These are phyloP conservation scores for Oceanodroma leucorhoa DNA, from an alignment of 2,797 vertebrate species.

Conservation along the genomic window DNA sequence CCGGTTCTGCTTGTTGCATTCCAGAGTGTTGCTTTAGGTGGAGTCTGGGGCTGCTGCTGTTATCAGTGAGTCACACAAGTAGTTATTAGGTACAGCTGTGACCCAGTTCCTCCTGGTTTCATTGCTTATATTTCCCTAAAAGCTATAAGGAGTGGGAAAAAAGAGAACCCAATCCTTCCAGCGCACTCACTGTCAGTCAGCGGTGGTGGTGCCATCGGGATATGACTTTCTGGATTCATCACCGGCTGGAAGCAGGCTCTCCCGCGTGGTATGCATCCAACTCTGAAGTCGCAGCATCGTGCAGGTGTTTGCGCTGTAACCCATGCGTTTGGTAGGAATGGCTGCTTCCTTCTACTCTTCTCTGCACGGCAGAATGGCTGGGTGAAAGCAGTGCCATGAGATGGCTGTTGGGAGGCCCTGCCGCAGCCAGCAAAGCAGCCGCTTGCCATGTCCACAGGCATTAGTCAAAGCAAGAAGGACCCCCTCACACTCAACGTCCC, in stretches of 20 bases:
- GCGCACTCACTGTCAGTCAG: fast-evolving
- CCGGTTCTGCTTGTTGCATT: not conserved
- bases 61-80: fast-evolving
- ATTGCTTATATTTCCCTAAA: fast-evolving
- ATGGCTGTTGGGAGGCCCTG: not conserved
- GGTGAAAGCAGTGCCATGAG: not conserved
- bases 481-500: fast-evolving
- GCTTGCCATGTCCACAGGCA: not conserved
- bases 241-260: not conserved
- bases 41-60: not conserved
- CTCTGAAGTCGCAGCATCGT: fast-evolving
- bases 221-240: not conserved
- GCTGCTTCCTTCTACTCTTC: not conserved
- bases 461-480: not conserved
- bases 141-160: not conserved
- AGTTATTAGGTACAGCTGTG: not conserved
- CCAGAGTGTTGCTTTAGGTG: not conserved
- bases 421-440: not conserved
- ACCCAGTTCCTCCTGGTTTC: not conserved
- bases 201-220: fast-evolving
- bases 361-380: not conserved
- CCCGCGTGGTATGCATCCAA: fast-evolving
- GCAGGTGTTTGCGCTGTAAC: not conserved
- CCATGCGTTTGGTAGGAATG: not conserved
- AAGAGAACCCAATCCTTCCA: too few species aligned